Conservation (phyloP, 1,140 invertebrate genomes). For the Papilio xuthus region DNA sequence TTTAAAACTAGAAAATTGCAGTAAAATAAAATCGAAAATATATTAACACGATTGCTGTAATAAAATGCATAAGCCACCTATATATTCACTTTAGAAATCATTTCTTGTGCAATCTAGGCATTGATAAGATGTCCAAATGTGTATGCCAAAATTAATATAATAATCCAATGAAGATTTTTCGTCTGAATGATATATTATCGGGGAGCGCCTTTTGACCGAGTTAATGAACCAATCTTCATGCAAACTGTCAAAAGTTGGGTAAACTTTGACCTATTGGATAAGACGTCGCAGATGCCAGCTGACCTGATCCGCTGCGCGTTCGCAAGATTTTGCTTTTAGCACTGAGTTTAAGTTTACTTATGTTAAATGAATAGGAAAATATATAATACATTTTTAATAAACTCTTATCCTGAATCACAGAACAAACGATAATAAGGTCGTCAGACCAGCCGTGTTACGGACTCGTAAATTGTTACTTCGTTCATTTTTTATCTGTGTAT, state of each 20-base stretch:
- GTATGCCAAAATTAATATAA: not conserved
- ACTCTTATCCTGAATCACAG: not conserved
- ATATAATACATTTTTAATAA: not conserved
- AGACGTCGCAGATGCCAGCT: constrained; percentile 26
- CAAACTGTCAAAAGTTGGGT: constrained; percentile 49
- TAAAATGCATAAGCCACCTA: not conserved
- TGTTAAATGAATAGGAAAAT: not conserved
- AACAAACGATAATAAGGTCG: not conserved
- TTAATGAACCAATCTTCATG: constrained; percentile 43
- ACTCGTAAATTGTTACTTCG: not conserved
- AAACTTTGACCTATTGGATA: constrained; percentile 52
- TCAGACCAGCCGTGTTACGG: not conserved
- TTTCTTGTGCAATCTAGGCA: constrained; percentile 1
- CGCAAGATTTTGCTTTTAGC: constrained; percentile 15
- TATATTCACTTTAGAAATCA: constrained; percentile 5
- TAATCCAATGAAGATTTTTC: constrained; percentile 34
- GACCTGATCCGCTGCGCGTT: constrained; percentile 1
- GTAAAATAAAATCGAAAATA: not conserved
- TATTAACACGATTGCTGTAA: not conserved
- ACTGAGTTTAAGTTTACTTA: constrained; percentile 7
- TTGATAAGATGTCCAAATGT: constrained; percentile 15
- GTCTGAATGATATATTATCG: constrained; percentile 40
- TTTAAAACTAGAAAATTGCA: not conserved
- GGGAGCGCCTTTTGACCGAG: constrained; percentile 43
- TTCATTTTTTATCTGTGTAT: too few species aligned